Base-by-base conservation (phyloP, 2,888 invertebrate genomes). In the Clanis bilineata region DNA sequence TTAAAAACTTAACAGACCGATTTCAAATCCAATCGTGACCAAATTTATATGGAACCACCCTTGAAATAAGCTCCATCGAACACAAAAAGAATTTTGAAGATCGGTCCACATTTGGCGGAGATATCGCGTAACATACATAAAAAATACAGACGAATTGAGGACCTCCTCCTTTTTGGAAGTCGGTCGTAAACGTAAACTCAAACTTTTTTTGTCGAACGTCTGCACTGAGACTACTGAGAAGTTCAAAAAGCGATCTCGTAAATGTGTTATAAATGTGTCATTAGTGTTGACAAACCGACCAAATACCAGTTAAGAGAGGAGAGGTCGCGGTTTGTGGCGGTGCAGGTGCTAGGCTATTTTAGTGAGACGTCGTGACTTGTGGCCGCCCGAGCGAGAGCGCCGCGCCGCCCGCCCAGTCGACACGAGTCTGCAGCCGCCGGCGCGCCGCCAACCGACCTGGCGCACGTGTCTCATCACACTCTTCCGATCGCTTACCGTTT, bases 281-380 rank as follows among this genome's bases (percentile, higher is more conserved):
- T 76, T 72, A 72, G 71, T 81, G 83, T 85, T 82, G 86, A 86
- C 84, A 86, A 83, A 84, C 76, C 80, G 76, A 66, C 76, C 78
- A 67, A 79, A 79, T 73, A 76, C 64, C 72, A 72, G 85, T 82
- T 83, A 79, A 76, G 76, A 76, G 72, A 74, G 75, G 72, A 74
- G 75, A 82, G 85, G 86, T 85, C 80, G 81, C 79, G 81, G 82
- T 78, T 76, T 77, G 80, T 69, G 73, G 74, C 81, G 80, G 74
- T 86, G 87, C 91, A 90, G 91, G 92, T 91, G 88, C 82, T 83
- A 77, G 73, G 84, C 86, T 92, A 91, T 91, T 92, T 92, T 82
- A 78, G 88, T 82, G 79, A 69, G 74, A 74, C 71, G 71, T 74
- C 73, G 72, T 68, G 72, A 67, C 73, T 74, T 73, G 72, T 68